Evolutionary conservation across 53 echinoderm and acorn worm genomes (phyloP).

Genomic region (Pentamera pediparva): DNA sequence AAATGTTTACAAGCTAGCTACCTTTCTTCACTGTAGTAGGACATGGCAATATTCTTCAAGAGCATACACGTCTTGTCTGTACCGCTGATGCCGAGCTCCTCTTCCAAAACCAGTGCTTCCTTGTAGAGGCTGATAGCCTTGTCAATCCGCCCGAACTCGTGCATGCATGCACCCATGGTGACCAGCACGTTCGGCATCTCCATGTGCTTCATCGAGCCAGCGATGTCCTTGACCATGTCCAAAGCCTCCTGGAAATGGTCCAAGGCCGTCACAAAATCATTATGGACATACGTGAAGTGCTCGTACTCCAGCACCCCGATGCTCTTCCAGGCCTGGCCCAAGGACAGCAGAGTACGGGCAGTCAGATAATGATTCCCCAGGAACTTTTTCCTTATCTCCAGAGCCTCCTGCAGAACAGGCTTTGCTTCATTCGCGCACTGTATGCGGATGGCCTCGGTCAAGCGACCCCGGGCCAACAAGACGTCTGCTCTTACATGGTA

Average conservation of each 20-base stretch:
- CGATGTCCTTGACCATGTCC: constrained; percentile 54
- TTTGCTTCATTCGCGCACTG: constrained; percentile 44
- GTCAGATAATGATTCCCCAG: constrained; percentile 71
- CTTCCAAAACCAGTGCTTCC: constrained; percentile 63
- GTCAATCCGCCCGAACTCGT: constrained; percentile 71
- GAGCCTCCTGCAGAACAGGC: constrained; percentile 37
- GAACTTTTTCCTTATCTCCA: constrained; percentile 49
- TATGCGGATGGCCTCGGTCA: neutral
- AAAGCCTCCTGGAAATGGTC: constrained; percentile 63
- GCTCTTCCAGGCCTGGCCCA: constrained; percentile 58
- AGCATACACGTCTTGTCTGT: constrained; percentile 65
- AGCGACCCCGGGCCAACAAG: constrained; percentile 29
- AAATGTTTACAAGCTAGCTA: no score
- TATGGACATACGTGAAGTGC: constrained; percentile 42
- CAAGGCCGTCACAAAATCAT: constrained; percentile 64
- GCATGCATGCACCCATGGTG: constrained; percentile 78
- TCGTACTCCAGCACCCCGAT: constrained; percentile 54
- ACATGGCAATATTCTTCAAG: constrained; percentile 90
- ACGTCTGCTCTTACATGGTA: constrained; percentile 70
- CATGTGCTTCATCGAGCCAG: constrained; percentile 61
- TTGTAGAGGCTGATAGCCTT: constrained; percentile 62
- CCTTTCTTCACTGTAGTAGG: constrained; percentile 71
- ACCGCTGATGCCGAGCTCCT: constrained; percentile 54
- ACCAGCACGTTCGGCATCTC: constrained; percentile 66
- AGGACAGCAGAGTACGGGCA: constrained; percentile 48